phyloP scores from a whole-genome alignment of 2,797 vertebrate species.

The Poeciliopsis paucimaculata region DNA sequence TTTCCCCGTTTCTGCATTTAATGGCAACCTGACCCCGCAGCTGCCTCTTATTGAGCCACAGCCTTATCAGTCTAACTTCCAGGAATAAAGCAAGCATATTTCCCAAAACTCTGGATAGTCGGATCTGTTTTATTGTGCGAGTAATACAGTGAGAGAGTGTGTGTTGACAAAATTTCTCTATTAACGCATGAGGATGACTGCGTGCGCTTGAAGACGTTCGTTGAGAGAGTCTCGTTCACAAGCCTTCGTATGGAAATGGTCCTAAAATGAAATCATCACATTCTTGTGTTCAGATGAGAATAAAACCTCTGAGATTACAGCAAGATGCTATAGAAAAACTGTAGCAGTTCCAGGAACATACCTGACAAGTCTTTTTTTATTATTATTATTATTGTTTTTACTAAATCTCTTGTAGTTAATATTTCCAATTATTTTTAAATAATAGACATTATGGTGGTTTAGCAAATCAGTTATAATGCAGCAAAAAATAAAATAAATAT shows the following conservation, averaged over 20 bases:
- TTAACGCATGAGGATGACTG: background rate
- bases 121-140: constrained; percentile 4
- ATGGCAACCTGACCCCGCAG: background rate
- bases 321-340: background rate
- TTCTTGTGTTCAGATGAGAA: constrained; percentile 11
- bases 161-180: constrained; percentile 1
- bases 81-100: background rate
- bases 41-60: background rate
- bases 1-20: background rate
- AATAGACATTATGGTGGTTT: background rate
- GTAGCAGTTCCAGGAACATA: background rate
- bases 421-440: background rate
- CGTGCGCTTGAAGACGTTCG: background rate
- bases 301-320: background rate
- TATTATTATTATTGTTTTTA: background rate
- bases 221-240: background rate
- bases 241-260: constrained; percentile 21
- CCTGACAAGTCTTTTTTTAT: background rate
- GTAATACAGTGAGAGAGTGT: constrained; percentile 1
- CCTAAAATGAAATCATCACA: constrained; percentile 30
- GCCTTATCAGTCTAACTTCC: background rate
- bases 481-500: background rate
- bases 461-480: background rate
- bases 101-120: background rate
- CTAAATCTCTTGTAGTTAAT: background rate